Evolutionary conservation across 92 coral and sea anemone species (phyloP), one percentile per base, ranked within the genome.

Genomic region (Actinernus sp.): DNA sequence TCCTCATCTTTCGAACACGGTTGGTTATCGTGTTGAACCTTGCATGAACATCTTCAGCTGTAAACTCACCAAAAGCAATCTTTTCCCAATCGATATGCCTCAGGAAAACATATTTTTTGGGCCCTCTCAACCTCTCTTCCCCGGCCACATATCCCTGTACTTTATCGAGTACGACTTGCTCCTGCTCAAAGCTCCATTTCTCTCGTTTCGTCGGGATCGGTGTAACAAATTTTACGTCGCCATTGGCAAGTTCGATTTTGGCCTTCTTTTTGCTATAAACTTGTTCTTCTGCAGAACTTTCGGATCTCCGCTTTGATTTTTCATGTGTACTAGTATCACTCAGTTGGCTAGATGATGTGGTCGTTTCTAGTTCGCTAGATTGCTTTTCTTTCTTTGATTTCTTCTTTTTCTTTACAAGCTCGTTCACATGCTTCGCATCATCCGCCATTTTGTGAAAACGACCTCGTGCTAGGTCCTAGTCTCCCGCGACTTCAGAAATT

Each of bases 1-100:
- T 79, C 4, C 92, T 57, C 77, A 70, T 47, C 68, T 63, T 85
- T 3, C 96, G 34, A 4, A 85, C 74, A 11, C 60, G 37, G 4
- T 81, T 59, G 1, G 91, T 62, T 2, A 89, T 29, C 0, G 39
- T 0, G 2, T 11, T 11, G 73, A 81, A 89, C 24, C 71, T 58
- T n/a, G 50, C 52, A 4, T 65, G 70, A 0, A 83, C 77, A 29
- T 62, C 79, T 31, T 46, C 49, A 5, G 68, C 37, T 3, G 68
- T 39, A 49, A 34, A 78, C 0, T 17, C 77, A 0, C 57, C 85
- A 32, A 82, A 74, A 11, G 46, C 44, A 0, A 89, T 23, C 13
- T 68, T 36, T 1, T 46, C 56, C 88, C 90, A 85, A 18, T 30
- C 59, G 34, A 89, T 50, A 18, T 74, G 37, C 30, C 65, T 79